Evolutionary conservation across 2,888 invertebrate species (phyloP).

Genomic region (Rhamnusium bicolor): DNA sequence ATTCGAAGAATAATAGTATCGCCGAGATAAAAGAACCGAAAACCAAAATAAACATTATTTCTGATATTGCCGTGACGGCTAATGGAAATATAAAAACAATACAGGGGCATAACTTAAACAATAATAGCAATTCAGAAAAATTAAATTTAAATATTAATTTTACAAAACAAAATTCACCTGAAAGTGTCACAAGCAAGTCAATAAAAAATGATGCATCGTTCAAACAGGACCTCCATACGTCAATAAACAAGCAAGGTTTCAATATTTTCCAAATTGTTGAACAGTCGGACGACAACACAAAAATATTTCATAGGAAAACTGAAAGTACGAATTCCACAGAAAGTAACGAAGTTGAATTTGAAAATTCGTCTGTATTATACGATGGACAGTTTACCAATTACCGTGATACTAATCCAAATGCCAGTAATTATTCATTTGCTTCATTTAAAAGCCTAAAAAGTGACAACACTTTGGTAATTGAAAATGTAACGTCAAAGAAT

Average conservation of each 20-base stretch:
- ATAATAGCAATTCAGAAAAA: neutral
- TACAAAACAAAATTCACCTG: too few relatives aligned
- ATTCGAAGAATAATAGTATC: neutral
- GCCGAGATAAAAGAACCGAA: neutral
- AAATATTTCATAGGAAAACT: neutral
- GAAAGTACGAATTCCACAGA: neutral
- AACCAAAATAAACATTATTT: constrained; percentile 32
- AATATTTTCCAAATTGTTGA: neutral
- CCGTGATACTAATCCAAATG: neutral
- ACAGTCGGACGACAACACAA: neutral
- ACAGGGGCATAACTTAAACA: neutral
- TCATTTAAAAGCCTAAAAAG: neutral
- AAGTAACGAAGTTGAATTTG: neutral
- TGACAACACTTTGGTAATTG: neutral
- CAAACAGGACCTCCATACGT: neutral
- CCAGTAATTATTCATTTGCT: neutral
- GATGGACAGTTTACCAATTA: neutral
- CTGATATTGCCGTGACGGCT: constrained; percentile 5
- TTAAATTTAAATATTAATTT: too few relatives aligned
- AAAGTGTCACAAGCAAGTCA: too few relatives aligned
- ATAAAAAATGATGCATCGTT: neutral
- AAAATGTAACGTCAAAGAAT: too few relatives aligned
- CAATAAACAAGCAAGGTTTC: neutral
- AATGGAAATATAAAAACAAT: neutral
- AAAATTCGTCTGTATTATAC: neutral